These are phyloP conservation scores for Falco cherrug DNA, from an alignment of 2,797 vertebrate genomes.

Conservation along the genomic window DNA sequence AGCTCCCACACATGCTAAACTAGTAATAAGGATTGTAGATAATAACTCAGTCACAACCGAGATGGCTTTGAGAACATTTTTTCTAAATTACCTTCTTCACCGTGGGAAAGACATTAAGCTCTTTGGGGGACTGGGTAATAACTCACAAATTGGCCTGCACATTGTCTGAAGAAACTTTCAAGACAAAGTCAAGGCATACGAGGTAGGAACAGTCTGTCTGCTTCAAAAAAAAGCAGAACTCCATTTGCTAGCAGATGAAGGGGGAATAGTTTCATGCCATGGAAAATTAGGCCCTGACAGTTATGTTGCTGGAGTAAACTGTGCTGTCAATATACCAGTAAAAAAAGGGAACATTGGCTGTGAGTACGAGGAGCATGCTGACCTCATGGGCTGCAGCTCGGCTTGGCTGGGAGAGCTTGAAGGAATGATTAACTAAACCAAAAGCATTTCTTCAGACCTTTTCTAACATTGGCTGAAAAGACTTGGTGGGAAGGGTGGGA, in stretches of 20 bases:
- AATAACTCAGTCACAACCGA: background rate
- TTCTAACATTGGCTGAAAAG: background rate
- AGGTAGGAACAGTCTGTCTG: background rate
- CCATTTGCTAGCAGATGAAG: constrained; percentile 12
- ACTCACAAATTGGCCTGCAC: background rate
- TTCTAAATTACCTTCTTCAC: constrained; percentile 28
- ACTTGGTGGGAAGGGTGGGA: background rate
- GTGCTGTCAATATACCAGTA: background rate
- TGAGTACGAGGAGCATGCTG: constrained; percentile 19
- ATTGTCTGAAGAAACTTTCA: background rate
- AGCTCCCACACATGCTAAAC: background rate
- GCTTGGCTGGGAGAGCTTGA: background rate
- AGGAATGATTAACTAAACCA: constrained; percentile 37
- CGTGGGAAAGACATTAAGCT: background rate
- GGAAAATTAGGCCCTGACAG: background rate
- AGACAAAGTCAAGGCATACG: background rate
- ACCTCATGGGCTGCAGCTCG: background rate
- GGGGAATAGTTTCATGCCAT: background rate
- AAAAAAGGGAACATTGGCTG: background rate
- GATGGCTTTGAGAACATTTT: background rate
- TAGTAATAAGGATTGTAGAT: background rate
- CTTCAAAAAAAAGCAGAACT: background rate
- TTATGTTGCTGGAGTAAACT: background rate
- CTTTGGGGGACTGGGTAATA: background rate
- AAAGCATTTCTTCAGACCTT: background rate